These are phyloP conservation scores for Hermetia illucens DNA, from an alignment of 1,140 invertebrate species.

Conservation along the genomic window DNA sequence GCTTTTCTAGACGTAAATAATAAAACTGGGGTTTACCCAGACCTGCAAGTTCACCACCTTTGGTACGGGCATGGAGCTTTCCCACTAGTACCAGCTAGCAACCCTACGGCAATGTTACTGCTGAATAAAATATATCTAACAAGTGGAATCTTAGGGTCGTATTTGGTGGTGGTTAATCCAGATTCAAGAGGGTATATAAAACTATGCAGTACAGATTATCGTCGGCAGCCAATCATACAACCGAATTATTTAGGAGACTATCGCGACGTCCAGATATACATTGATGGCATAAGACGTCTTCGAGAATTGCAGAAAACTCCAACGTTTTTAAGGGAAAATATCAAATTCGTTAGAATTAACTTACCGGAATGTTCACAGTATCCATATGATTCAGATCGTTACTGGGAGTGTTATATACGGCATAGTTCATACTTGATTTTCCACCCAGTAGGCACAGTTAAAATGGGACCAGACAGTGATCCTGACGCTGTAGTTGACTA, in stretches of 20 bases:
- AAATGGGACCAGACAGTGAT: conserved; percentile 38
- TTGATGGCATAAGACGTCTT: conserved; percentile 36
- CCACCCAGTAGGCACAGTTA: conserved; percentile 43
- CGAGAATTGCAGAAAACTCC: conserved; percentile 34
- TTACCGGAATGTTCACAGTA: conserved; percentile 28
- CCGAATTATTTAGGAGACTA: conserved; percentile 47
- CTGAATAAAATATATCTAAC: too few relatives aligned
- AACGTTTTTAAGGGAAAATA: conserved; percentile 28
- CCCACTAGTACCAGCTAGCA: conserved; percentile 9
- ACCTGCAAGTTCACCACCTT: background rate
- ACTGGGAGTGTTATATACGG: conserved; percentile 33
- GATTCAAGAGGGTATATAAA: conserved; percentile 41
- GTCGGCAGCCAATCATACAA: conserved; percentile 45
- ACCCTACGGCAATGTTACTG: too few relatives aligned
- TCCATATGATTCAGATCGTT: conserved; percentile 32
- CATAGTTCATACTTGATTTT: conserved; percentile 33
- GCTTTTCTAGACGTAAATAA: conserved; percentile 28
- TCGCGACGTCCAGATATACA: conserved; percentile 36
- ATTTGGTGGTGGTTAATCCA: conserved; percentile 36
- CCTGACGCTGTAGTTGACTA: conserved; percentile 26
- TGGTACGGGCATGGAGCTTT: background rate
- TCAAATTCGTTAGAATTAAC: conserved; percentile 26
- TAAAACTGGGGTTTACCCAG: conserved; percentile 11
- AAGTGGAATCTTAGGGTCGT: conserved; percentile 26
- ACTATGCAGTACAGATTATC: conserved; percentile 40